A percentile compares a stretch with the other conserved stretches of the same genome.
Evolutionary conservation across 2,888 invertebrate genomes (phyloP).

Genomic region (Nomada fabriciana): DNA sequence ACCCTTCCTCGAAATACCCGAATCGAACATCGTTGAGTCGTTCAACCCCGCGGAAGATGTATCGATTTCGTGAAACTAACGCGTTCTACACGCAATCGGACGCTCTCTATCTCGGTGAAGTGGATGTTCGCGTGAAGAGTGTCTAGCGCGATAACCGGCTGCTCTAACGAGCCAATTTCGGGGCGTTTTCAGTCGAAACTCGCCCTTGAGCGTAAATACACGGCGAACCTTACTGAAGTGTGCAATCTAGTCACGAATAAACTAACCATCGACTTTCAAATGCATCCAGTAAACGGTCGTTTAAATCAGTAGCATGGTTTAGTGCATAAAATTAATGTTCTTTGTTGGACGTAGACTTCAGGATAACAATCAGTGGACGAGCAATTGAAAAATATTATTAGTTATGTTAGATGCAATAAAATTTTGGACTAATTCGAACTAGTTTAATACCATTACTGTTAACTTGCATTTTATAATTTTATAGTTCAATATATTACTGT

Average conservation of each 20-base stretch:
- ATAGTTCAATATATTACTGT: no score
- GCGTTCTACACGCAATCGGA: slow-evolving; percentile 15
- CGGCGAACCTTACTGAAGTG: slow-evolving; percentile 26
- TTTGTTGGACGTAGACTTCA: background rate
- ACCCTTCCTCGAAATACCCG: background rate
- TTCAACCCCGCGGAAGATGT: slow-evolving; percentile 10
- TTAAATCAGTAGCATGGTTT: no score
- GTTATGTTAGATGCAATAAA: no score
- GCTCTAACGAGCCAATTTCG: slow-evolving; percentile 30
- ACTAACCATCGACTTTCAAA: slow-evolving; percentile 3
- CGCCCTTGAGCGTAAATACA: slow-evolving; percentile 25
- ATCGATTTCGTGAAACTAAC: slow-evolving; percentile 28
- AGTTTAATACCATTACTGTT: no score
- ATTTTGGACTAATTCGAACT: no score
- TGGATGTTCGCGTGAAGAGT: slow-evolving; percentile 4
- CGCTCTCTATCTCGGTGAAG: slow-evolving; percentile 13
- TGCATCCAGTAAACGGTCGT: background rate
- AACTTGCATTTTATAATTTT: no score
- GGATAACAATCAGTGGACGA: no score
- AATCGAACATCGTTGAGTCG: slow-evolving; percentile 13
- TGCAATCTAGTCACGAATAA: slow-evolving; percentile 20
- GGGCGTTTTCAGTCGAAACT: slow-evolving; percentile 4
- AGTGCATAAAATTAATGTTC: background rate
- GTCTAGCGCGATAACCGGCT: slow-evolving; percentile 12
- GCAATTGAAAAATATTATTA: no score